Evolutionary conservation across 92 coral and sea anemone genomes (phyloP).

Genomic region (Porites rus): DNA sequence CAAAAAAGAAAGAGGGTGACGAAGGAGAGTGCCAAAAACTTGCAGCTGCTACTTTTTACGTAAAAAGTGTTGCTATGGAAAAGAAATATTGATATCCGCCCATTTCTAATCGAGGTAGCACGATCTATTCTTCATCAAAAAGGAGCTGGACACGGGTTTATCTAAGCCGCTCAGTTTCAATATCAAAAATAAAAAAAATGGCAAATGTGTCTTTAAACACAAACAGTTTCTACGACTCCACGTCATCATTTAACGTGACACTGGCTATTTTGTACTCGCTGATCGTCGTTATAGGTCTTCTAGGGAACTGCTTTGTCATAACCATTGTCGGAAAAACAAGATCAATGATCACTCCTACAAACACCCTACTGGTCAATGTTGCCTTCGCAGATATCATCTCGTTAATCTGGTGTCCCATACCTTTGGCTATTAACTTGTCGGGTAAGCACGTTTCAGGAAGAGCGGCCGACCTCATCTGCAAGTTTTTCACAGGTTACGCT

Average conservation of each 20-base stretch:
- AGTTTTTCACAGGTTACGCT: constrained; percentile 44
- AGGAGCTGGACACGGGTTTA: no score
- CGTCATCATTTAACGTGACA: constrained; percentile 19
- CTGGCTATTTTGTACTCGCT: constrained; percentile 23
- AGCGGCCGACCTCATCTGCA: constrained; percentile 35
- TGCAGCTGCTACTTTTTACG: no score
- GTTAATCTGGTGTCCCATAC: constrained; percentile 40
- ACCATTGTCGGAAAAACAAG: constrained; percentile 31
- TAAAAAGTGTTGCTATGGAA: no score
- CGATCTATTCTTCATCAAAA: no score
- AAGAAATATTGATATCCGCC: no score
- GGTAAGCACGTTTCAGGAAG: constrained; percentile 4
- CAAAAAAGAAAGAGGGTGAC: no score
- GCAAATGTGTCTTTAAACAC: constrained; percentile 1
- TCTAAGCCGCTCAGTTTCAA: not conserved
- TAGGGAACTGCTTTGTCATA: constrained; percentile 33
- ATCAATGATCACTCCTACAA: constrained; percentile 35
- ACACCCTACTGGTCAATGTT: constrained; percentile 28
- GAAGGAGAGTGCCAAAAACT: no score
- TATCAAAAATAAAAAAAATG: not conserved
- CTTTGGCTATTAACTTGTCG: constrained; percentile 25
- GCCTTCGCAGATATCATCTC: constrained; percentile 41
- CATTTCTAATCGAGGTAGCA: no score
- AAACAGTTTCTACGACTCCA: constrained; percentile 13
- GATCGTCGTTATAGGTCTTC: constrained; percentile 16